Evolutionary conservation across 1,140 invertebrate species (phyloP), one percentile per base, ranked within the genome.

Genomic region (Rhagoletis zephyria): DNA sequence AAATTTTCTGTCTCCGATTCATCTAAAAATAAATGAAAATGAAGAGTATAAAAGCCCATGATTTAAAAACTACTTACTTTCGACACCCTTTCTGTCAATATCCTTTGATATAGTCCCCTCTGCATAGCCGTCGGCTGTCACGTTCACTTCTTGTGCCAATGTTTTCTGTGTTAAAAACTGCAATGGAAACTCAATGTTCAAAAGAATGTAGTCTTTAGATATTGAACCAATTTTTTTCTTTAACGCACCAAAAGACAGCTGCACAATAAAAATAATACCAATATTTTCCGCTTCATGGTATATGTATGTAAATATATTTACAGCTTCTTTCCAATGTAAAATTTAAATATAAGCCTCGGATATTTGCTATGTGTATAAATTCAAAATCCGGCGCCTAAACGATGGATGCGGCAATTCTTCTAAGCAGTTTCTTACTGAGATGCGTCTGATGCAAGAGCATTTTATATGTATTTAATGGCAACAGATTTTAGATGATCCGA

Each of bases 121-220:
- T 19, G 30, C 64, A 42, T 67, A 67, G 1, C 40, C 30, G 30
- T 10, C 64, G 14, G 4, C 67, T 42, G 14, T 40, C 42, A 12
- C 4, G 12, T 16, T 16, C 2, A 48, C 40, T 45, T 48, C 42
- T 48, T 74, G 67, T n/a, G 40, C 67, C 10, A 16, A 5, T 74
- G 74, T 81, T 9, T 42, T 81, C 45, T 30, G 5, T 4, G 48
- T 56, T 81, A 30, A 3, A 0, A 81, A 3, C 74, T 81, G 74
- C 48, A 81, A 81, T 56, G 19, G n/a, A 81, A 56, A 74, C 67
- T 74, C 67, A 74, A 74, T 74, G 45, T 74, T 74, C 14, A 81
- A 81, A 59, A 56, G 48, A 30, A 0, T 81, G 0, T 1, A 74
- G 56, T 19, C 74, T 81, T 56, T 30, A 56, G 56, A 0, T 3